These are phyloP conservation scores for Diabrotica balteata DNA, from an alignment of 2,888 invertebrate genomes.

Conservation along the genomic window DNA sequence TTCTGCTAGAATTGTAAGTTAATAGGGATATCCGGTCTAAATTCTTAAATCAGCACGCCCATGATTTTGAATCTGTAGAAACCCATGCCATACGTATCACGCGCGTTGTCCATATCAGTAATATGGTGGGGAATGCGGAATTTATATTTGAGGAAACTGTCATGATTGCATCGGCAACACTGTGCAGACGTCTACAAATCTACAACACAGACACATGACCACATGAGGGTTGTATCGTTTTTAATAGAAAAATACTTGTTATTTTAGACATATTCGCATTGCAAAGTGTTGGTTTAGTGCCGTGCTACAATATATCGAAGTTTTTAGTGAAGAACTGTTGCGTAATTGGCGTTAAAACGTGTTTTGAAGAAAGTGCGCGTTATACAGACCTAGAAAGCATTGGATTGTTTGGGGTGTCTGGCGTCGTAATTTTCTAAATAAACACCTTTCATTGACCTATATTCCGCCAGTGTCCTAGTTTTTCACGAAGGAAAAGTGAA, in stretches of 20 bases:
- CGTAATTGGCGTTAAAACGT: conserved; percentile 18
- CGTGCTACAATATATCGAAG: conserved; percentile 4
- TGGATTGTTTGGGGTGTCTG: conserved; percentile 38
- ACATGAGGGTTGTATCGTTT: conserved; percentile 44
- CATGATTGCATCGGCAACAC: conserved; percentile 43
- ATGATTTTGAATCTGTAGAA: conserved; percentile 10
- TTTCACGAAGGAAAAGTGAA: conserved; percentile 58
- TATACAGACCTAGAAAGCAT: conserved; percentile 29
- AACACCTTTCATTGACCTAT: conserved; percentile 55
- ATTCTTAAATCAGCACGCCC: neutral
- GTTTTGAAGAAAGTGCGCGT: conserved; percentile 31
- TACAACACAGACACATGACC: conserved; percentile 44
- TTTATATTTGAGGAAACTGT: conserved; percentile 14
- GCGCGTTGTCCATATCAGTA: conserved; percentile 2
- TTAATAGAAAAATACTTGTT: conserved; percentile 22
- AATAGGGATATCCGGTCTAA: too few relatives aligned
- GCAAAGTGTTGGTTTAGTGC: conserved; percentile 13
- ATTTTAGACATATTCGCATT: conserved; percentile 10
- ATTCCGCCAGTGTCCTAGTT: conserved; percentile 46
- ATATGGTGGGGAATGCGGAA: conserved; percentile 11
- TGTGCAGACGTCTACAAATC: conserved; percentile 53
- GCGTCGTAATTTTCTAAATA: conserved; percentile 34
- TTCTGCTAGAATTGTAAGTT: too few relatives aligned
- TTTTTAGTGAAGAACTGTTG: conserved; percentile 4
- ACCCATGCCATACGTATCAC: conserved; percentile 9